Base-by-base conservation (phyloP, 2,113 vertebrate genomes). In the Colistium nudipinnis region DNA sequence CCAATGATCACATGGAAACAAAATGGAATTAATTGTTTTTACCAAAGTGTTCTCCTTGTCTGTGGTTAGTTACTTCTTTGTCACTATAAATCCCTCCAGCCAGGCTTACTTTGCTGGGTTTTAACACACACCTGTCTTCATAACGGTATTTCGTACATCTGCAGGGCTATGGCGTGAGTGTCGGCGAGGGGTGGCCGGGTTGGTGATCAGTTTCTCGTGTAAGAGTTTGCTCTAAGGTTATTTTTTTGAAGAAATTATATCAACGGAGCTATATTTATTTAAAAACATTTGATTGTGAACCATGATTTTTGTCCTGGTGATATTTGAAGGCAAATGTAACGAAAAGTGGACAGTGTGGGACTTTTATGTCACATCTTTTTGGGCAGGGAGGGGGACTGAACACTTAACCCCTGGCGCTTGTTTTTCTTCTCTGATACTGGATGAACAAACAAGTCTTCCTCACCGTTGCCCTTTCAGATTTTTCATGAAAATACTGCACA, bases 181-280 rank as follows among this genome's bases (percentile, higher is more conserved):
- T 54, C 16, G 14, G 27, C 31, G 7, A 41, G 69, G 16, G 69
- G 25, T 3, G 6, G 20, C 11, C n/a, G 11, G 28, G 13, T 6
- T 12, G 6, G 20, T 14, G 59, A 25, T 71, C 44, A 5, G 47
- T 52, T 69, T 78, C 54, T 62, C 24, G 25, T 45, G 48, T 74
- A 28, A 25, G 48, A 71, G 66, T 63, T 74, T 79, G 45, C 57
- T 64, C 39, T 83, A 45, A 22, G 25, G 55, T 24, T 70, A 76
- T 81, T 70, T 77, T 60, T 70, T 53, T 62, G 28, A 70, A 79
- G 68, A 81, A 70, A 82, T 78, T 78, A n/a, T n/a, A 81, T 82
- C 41, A 76, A 57, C 80, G 61, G 80, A 84, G 74, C 68, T 85
- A 67, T 90, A 89, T 89, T 90, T 86, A 90, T 90, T 90, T 85